Conservation (phyloP, 1,140 invertebrate species). For the Stegodyphus dumicola region DNA sequence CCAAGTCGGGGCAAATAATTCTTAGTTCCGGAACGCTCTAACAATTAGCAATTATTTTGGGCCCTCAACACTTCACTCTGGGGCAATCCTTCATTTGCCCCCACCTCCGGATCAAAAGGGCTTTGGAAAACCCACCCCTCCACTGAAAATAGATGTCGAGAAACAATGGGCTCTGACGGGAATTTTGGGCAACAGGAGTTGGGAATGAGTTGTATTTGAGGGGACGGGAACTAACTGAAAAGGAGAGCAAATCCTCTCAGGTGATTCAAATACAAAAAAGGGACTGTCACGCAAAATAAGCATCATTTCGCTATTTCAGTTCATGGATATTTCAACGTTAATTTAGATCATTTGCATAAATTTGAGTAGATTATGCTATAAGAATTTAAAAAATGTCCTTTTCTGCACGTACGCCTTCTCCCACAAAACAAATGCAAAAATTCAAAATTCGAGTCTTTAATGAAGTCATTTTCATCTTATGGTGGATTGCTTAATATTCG, state of each 20-base stretch:
- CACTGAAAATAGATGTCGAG: constrained; percentile 44
- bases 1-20: constrained; percentile 16
- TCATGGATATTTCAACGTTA: too few species aligned
- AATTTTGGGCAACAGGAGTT: constrained; percentile 52
- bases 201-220: constrained; percentile 44
- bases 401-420: too few species aligned
- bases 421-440: too few species aligned
- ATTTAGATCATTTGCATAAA: too few species aligned
- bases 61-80: constrained; percentile 31
- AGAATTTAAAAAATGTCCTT: too few species aligned
- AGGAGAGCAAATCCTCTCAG: neutral
- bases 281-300: too few species aligned
- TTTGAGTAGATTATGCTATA: too few species aligned
- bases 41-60: constrained; percentile 55
- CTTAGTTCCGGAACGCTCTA: constrained; percentile 22
- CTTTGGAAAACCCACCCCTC: constrained; percentile 9
- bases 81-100: constrained; percentile 29
- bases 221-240: constrained; percentile 25
- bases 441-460: too few species aligned
- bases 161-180: constrained; percentile 49
- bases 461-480: too few species aligned
- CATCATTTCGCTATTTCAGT: too few species aligned
- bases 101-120: constrained; percentile 29
- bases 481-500: too few species aligned
- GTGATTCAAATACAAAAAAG: too few species aligned